Conservation (phyloP, 2,888 invertebrate species). For the Clusia tigrina region DNA sequence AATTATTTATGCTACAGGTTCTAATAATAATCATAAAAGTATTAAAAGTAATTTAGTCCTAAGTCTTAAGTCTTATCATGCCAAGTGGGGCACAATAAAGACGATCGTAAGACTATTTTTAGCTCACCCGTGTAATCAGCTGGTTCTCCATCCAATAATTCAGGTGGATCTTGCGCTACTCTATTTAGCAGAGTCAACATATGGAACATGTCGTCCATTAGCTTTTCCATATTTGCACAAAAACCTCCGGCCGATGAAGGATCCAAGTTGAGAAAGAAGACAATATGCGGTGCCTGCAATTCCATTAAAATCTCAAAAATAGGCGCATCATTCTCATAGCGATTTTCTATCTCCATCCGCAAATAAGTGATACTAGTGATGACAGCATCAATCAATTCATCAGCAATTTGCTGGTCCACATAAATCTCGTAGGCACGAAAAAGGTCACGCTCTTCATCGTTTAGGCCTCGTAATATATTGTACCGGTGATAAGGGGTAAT, state of each 20-base stretch:
- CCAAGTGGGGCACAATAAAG: neutral
- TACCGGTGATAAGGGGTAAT: constrained; percentile 41
- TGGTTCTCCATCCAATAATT: constrained; percentile 27
- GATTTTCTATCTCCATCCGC: constrained; percentile 58
- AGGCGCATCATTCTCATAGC: constrained; percentile 65
- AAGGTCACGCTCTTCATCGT: constrained; percentile 43
- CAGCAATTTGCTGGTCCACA: constrained; percentile 71
- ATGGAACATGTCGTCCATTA: constrained; percentile 79
- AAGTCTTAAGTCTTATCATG: no score
- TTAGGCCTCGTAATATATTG: constrained; percentile 42
- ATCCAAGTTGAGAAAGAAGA: constrained; percentile 74
- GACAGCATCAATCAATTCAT: constrained; percentile 68
- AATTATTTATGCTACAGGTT: no score
- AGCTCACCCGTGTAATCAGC: constrained; percentile 42
- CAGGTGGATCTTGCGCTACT: constrained; percentile 64
- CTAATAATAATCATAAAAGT: no score
- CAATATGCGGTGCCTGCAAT: constrained; percentile 76
- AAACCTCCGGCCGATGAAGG: constrained; percentile 67
- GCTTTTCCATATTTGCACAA: constrained; percentile 71
- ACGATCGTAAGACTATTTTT: no score
- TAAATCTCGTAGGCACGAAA: constrained; percentile 69
- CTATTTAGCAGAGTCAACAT: constrained; percentile 78
- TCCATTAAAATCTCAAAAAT: constrained; percentile 81
- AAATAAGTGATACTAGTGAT: constrained; percentile 57
- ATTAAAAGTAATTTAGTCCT: no score